Evolutionary conservation across 1,140 invertebrate genomes (phyloP).

Genomic region (Dreissena rostriformis): DNA sequence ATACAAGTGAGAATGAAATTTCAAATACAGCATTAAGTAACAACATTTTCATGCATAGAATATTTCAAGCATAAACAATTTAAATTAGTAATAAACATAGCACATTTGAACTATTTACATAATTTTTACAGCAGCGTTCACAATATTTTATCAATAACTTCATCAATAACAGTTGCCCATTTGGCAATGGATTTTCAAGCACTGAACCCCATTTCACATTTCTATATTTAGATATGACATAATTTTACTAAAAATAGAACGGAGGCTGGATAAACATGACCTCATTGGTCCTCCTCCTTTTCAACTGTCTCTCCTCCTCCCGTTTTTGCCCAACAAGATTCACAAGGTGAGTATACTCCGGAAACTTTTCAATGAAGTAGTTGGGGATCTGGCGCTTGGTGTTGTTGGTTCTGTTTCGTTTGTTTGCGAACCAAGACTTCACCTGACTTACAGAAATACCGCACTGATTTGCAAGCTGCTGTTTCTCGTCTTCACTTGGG

Average conservation of each 20-base stretch:
- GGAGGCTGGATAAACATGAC: slow-evolving; percentile 45
- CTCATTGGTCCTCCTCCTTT: slow-evolving; percentile 48
- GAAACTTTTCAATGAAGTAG: slow-evolving; percentile 71
- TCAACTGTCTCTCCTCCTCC: slow-evolving; percentile 35
- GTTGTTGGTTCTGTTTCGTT: slow-evolving; percentile 74
- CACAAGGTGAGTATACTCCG: slow-evolving; percentile 60
- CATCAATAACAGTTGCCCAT: no score
- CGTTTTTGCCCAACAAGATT: slow-evolving; percentile 61
- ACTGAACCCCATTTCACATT: background rate
- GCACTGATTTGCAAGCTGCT: slow-evolving; percentile 65
- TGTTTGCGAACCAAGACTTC: slow-evolving; percentile 79
- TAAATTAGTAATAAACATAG: no score
- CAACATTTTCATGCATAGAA: no score
- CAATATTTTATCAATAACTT: no score
- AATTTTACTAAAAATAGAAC: slow-evolving; percentile 43
- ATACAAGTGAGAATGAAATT: no score
- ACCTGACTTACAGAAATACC: slow-evolving; percentile 72
- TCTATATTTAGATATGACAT: background rate
- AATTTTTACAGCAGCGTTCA: no score
- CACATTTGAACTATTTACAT: no score
- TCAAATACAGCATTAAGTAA: no score
- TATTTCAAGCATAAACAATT: no score
- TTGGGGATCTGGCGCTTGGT: slow-evolving; percentile 71
- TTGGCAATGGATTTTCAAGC: background rate
- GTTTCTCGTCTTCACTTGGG: slow-evolving; percentile 73